These are phyloP conservation scores for Melieria crassipennis DNA, from an alignment of 2,888 invertebrate genomes.

Conservation along the genomic window DNA sequence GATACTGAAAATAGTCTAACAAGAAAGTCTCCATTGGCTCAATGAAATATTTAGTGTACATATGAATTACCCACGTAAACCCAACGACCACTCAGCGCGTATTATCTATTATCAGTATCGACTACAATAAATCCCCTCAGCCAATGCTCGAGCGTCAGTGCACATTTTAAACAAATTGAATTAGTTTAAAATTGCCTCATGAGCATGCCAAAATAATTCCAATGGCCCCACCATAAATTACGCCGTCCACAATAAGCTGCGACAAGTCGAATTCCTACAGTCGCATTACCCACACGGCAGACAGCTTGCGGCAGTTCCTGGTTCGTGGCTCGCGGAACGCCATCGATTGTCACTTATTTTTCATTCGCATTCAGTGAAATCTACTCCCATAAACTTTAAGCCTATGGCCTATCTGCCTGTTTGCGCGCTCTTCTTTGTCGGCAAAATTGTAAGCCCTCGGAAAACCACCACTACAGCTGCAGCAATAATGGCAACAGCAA, in stretches of 20 bases:
- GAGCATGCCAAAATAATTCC: too few species aligned
- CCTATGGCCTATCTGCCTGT: conserved; percentile 45
- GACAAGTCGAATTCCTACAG: neutral
- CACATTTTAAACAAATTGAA: neutral
- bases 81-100: neutral
- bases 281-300: neutral
- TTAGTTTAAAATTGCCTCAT: conserved; percentile 1
- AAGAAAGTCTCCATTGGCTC: too few species aligned
- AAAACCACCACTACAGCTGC: neutral
- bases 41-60: neutral
- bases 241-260: too few species aligned
- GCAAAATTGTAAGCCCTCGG: conserved; percentile 34
- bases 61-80: neutral
- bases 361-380: conserved; percentile 44
- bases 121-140: neutral
- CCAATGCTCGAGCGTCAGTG: neutral
- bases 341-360: conserved; percentile 3
- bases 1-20: too few species aligned
- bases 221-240: too few species aligned
- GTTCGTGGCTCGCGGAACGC: conserved; percentile 15
- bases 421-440: conserved; percentile 54
- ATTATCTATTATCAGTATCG: neutral
- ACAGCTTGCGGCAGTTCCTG: neutral
- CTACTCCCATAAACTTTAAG: conserved; percentile 47
- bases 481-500: too few species aligned